Evolutionary conservation across 2,797 vertebrate genomes (phyloP).

Genomic region (Pseudochaenichthys georgianus): DNA sequence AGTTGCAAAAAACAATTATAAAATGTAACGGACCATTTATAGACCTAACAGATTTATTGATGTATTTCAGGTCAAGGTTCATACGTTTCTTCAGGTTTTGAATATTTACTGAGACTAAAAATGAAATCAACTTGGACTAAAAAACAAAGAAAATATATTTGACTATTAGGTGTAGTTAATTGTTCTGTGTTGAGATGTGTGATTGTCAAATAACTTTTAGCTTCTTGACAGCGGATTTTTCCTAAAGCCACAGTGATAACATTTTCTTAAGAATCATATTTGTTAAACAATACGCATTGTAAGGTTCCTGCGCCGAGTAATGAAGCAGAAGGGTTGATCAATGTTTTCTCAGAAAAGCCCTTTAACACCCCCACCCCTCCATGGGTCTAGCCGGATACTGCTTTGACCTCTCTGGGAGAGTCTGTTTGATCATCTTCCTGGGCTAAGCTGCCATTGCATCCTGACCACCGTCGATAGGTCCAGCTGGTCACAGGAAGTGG

Average conservation of each 20-base stretch:
- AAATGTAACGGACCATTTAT: too few relatives aligned
- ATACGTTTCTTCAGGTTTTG: too few relatives aligned
- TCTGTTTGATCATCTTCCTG: conserved; percentile 63
- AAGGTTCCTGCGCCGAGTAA: conserved; percentile 21
- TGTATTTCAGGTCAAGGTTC: too few relatives aligned
- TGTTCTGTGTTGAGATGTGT: background rate
- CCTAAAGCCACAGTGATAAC: background rate
- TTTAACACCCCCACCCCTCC: conserved; percentile 14
- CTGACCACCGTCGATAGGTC: conserved; percentile 51
- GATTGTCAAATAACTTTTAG: background rate
- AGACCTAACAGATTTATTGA: too few relatives aligned
- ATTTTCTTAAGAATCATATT: background rate
- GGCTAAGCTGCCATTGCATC: conserved; percentile 56
- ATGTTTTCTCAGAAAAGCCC: conserved; percentile 23
- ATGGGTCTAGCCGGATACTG: conserved; percentile 43
- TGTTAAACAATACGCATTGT: conserved; percentile 7
- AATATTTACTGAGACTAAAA: too few relatives aligned
- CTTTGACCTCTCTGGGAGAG: conserved; percentile 61
- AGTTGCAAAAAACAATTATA: too few relatives aligned
- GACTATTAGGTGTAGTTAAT: background rate
- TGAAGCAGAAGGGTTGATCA: conserved; percentile 33
- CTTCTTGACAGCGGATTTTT: background rate
- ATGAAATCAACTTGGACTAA: too few relatives aligned
- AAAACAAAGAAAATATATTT: too few relatives aligned
- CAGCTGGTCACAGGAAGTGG: conserved; percentile 70